phyloP scores from a whole-genome alignment of 2,797 vertebrate genomes.

The Bovichtus variegatus region DNA sequence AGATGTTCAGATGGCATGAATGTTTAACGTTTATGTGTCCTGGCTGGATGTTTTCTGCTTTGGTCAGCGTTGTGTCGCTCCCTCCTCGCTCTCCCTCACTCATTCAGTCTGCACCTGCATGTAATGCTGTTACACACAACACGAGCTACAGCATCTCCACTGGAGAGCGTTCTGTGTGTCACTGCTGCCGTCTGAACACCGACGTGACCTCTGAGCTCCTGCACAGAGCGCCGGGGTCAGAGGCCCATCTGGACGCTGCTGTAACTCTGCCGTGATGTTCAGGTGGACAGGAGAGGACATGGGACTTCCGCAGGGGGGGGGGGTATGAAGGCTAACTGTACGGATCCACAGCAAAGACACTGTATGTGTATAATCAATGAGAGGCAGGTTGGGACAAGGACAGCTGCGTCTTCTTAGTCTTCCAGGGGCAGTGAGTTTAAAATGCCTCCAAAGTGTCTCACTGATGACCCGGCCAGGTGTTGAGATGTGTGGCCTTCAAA shows the following conservation, averaged over 20 bases:
- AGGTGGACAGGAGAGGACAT: constrained; percentile 49
- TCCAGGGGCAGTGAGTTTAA: background rate
- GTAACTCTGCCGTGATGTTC: background rate
- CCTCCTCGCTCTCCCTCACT: background rate
- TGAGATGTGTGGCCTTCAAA: background rate
- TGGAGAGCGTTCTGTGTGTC: background rate
- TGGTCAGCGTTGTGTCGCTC: background rate
- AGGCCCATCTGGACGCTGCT: constrained; percentile 46
- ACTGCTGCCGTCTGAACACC: background rate
- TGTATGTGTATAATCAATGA: constrained; percentile 27
- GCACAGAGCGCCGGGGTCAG: constrained; percentile 14
- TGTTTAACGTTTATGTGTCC: background rate
- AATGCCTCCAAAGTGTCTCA: constrained; percentile 1
- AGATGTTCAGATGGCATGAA: background rate
- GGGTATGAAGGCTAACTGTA: too few species aligned
- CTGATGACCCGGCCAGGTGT: constrained; percentile 20
- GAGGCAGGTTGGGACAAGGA: constrained; percentile 36
- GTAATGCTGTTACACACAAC: background rate
- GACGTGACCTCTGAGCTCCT: constrained; percentile 2
- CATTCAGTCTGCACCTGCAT: background rate
- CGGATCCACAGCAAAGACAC: constrained; percentile 7
- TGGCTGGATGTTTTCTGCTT: constrained; percentile 4
- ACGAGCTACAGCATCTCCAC: background rate
- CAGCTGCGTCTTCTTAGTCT: background rate
- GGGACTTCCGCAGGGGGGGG: constrained; percentile 27